A percentile compares a stretch with the other conserved stretches of the same genome.
phyloP scores from a whole-genome alignment of 2,113 vertebrate species.

The Crotalus helleri region DNA sequence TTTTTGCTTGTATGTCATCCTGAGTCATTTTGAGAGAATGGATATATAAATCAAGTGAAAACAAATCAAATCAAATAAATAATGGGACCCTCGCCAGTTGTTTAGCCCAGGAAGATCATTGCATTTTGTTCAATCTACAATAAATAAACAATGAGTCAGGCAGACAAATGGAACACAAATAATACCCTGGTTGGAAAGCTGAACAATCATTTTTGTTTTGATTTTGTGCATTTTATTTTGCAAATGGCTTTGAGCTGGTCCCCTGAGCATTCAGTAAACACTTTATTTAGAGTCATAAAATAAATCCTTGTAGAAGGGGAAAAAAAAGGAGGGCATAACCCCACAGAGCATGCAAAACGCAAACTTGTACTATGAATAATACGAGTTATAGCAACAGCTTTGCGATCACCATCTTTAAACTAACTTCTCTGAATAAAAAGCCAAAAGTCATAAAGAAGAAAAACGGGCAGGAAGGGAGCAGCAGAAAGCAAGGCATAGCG shows the following conservation, averaged over 20 bases:
- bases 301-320: slow-evolving; percentile 40
- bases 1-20: not conserved
- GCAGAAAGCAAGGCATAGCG: slow-evolving; percentile 8
- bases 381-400: slow-evolving; percentile 37
- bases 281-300: slow-evolving; percentile 49
- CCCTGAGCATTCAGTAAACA: slow-evolving; percentile 43
- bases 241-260: slow-evolving; percentile 44
- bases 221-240: slow-evolving; percentile 21
- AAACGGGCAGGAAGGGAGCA: not conserved
- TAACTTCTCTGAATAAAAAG: slow-evolving; percentile 14
- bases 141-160: slow-evolving; percentile 26
- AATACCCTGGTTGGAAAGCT: slow-evolving; percentile 17
- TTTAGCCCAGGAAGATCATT: not conserved
- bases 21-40: not conserved
- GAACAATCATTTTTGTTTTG: slow-evolving; percentile 35
- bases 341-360: not conserved
- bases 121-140: not conserved
- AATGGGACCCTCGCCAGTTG: not conserved
- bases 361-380: slow-evolving; percentile 6
- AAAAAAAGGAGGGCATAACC: slow-evolving; percentile 13
- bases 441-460: slow-evolving; percentile 32
- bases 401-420: slow-evolving; percentile 2
- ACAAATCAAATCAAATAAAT: not conserved
- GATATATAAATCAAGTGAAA: not conserved
- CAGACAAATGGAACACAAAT: slow-evolving; percentile 19